These are phyloP conservation scores for Archocentrus centrarchus DNA, from an alignment of 2,113 vertebrate species.

Conservation along the genomic window DNA sequence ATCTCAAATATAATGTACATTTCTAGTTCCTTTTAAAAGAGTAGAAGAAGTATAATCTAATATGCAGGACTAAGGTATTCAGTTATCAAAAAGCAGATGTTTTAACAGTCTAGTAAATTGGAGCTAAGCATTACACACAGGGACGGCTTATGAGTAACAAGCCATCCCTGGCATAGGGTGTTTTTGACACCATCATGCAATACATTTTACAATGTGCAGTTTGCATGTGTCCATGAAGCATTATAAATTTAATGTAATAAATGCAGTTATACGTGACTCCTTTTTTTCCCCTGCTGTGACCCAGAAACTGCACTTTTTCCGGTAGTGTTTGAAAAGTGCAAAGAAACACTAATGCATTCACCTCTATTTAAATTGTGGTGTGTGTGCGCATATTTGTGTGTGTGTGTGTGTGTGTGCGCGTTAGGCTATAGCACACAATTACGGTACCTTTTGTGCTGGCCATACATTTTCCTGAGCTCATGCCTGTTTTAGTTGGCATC, in stretches of 20 bases:
- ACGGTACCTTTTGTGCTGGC: constrained; percentile 43
- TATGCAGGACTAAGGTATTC: neutral
- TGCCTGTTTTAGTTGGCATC: constrained; percentile 41
- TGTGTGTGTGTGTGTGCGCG: constrained; percentile 17
- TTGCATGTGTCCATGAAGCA: constrained; percentile 15
- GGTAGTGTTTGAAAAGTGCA: constrained; percentile 58
- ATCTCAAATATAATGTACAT: neutral
- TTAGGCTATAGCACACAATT: constrained; percentile 34
- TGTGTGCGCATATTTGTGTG: neutral
- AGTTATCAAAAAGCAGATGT: neutral
- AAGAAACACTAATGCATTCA: constrained; percentile 42
- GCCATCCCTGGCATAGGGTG: neutral
- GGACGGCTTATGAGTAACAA: neutral
- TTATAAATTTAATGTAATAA: constrained; percentile 43
- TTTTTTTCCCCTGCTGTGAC: constrained; percentile 41
- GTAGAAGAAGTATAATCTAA: neutral
- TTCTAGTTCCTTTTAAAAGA: neutral
- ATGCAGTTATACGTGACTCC: constrained; percentile 44
- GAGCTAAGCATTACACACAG: neutral
- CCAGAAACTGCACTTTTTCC: constrained; percentile 60
- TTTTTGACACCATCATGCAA: constrained; percentile 29
- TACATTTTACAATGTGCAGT: neutral
- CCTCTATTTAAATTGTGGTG: constrained; percentile 39
- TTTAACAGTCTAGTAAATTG: neutral
- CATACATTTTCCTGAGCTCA: constrained; percentile 39